Evolutionary conservation across 1,140 invertebrate species (phyloP).

Genomic region (Leptopilina boulardi): DNA sequence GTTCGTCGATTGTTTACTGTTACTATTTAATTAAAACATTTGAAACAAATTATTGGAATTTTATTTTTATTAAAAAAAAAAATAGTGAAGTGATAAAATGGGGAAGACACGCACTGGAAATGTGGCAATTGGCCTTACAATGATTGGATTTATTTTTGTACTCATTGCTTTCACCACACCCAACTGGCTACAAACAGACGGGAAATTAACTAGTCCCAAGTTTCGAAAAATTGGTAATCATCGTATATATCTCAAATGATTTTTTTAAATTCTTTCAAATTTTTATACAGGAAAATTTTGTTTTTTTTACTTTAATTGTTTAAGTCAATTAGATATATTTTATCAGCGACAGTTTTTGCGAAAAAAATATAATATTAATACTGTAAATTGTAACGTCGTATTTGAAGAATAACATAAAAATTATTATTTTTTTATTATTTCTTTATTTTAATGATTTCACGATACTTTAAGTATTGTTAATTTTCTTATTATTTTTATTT

Average conservation of each 20-base stretch:
- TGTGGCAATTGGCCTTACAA: constrained; percentile 82
- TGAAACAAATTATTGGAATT: background rate
- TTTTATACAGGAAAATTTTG: too few relatives aligned
- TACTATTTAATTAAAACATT: background rate
- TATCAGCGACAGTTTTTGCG: too few relatives aligned
- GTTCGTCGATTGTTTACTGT: background rate
- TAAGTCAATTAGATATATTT: too few relatives aligned
- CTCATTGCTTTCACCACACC: constrained; percentile 93
- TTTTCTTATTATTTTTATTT: too few relatives aligned
- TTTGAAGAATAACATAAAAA: too few relatives aligned
- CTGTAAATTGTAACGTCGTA: too few relatives aligned
- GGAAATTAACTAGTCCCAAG: constrained; percentile 85
- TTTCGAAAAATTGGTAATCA: constrained; percentile 87
- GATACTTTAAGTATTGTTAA: too few relatives aligned
- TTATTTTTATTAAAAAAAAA: background rate
- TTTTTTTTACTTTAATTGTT: too few relatives aligned
- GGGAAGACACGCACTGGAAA: constrained; percentile 82
- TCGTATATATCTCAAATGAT: constrained; percentile 8
- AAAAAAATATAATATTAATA: too few relatives aligned
- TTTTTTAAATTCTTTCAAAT: constrained; percentile 3
- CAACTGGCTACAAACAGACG: constrained; percentile 94
- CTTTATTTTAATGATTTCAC: too few relatives aligned
- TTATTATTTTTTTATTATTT: too few relatives aligned
- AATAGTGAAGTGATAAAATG: constrained; percentile 54
- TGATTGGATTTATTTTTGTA: constrained; percentile 84